Evolutionary conservation across 2,888 invertebrate species (phyloP), one percentile per base, ranked within the genome.

Genomic region (Chalcosyrphus nemorum): DNA sequence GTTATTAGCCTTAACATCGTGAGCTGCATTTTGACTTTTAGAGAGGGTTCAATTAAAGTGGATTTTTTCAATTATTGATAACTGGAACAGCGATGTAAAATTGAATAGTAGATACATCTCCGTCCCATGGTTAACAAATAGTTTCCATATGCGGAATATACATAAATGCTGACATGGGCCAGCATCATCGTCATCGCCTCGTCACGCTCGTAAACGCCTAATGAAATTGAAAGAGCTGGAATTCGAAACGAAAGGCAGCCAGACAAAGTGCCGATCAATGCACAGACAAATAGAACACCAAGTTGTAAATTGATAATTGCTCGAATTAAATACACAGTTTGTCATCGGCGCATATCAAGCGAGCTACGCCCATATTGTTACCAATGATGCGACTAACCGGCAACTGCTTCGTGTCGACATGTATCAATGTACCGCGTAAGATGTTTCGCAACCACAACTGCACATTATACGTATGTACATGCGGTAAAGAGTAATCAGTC

Each of bases 291-390:
- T 71, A 21, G 65, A 71, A 59, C 59, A 38, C 38, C 45, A 66
- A 38, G 29, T 66, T 72, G 47, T 78, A 56, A 78, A 82, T 72
- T 78, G 78, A 82, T 72, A 72, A 82, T 72, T 82, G 72, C 72
- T 66, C 29, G 72, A 72, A 61, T 82, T 71, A 65, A 81, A 77
- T 17, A 38, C 59, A 66, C 56, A 66, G 45, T 72, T 61, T 57
- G 72, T 72, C 52, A 78, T 82, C 61, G 47, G 54, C 54, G 43
- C 66, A 41, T 72, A 47, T 72, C 50, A 41, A 59, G 61, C 17
- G 24, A 54, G 61, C 21, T 82, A 74, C 68, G 66, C 82, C 66
- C 66, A 68, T 82, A 35, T 72, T 66, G 54, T 54, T 17, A 29
- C 17, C 5, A 70, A 59, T 45, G 50, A 50, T 72, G 76, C 59